Conservation (phyloP, 2,113 vertebrate genomes). For the Sorex fumeus region DNA sequence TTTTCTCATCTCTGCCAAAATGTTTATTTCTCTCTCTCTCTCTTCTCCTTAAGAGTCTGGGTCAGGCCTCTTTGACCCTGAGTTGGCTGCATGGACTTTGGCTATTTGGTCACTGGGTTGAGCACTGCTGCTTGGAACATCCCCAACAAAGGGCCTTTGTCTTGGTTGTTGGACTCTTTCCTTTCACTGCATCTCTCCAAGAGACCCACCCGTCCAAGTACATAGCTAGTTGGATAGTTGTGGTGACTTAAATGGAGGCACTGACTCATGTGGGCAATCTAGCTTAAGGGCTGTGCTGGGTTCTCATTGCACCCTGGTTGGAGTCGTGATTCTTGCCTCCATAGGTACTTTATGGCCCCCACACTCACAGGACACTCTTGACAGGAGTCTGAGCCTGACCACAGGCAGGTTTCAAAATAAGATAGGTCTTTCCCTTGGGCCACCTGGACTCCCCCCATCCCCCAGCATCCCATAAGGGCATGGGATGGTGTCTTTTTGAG, state of each 20-base stretch:
- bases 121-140: slow-evolving; percentile 8
- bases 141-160: slow-evolving; percentile 56
- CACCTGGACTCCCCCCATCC: background rate
- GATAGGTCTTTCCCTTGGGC: background rate
- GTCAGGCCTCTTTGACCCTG: background rate
- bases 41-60: background rate
- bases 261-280: background rate
- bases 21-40: background rate
- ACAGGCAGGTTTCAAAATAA: background rate
- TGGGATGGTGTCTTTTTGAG: background rate
- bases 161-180: slow-evolving; percentile 37
- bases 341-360: background rate
- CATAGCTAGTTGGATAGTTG: slow-evolving; percentile 7
- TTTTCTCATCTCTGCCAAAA: background rate
- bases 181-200: background rate
- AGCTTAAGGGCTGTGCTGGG: background rate
- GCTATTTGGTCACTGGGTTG: slow-evolving; percentile 19
- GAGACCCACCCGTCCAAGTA: background rate
- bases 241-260: slow-evolving; percentile 12
- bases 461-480: background rate
- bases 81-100: background rate
- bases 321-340: background rate
- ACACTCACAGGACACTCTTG: background rate
- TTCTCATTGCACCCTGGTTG: background rate
- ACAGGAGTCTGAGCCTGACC: background rate